Evolutionary conservation across 2,113 vertebrate species (phyloP), one percentile per base, ranked within the genome.

Genomic region (Datnioides undecimradiatus): DNA sequence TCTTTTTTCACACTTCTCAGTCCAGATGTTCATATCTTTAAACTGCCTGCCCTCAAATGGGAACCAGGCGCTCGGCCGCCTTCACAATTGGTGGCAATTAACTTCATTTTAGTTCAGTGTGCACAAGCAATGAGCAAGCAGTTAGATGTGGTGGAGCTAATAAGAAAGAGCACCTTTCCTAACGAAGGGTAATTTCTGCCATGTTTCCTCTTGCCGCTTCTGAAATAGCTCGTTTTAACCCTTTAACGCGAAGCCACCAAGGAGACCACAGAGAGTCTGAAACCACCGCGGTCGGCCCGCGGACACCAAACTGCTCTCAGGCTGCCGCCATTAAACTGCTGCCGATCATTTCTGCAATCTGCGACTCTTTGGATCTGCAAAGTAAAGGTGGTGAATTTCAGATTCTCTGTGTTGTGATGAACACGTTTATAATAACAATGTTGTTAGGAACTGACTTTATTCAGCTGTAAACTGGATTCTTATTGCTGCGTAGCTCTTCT

Each of bases 21-120:
- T 45, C 45, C 65, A 41, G 29, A 14, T 12, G 63, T 17, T 57
- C 16, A 10, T 63, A 51, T 79, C 45, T 79, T 60, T 46, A 27
- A 62, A 36, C 23, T 19, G 27, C n/a, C 23, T 23, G 9, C 38
- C 34, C 41, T 52, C 17, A 52, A 76, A 87, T 17, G 23, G 54
- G 52, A 73, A 67, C 43, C 60, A 74, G 77, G 34, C 51, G 7
- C 31, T 5, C 6, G 14, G 34, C 84, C 52, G 4, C 3, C 41
- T 65, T 76, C 75, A 80, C 63, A 67, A 75, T 84, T 57, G 82
- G 71, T 21, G 62, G 51, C 82, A 80, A 51, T 89, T 84, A 86
- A 84, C 85, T 85, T 89, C 60, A 81, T 87, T 86, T 82, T 34
- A 81, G 84, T 83, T 81, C 52, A 73, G 83, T 86, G 11, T 87